phyloP scores from a whole-genome alignment of 92 coral and sea anemone species.

The Phymanthus crucifer region DNA sequence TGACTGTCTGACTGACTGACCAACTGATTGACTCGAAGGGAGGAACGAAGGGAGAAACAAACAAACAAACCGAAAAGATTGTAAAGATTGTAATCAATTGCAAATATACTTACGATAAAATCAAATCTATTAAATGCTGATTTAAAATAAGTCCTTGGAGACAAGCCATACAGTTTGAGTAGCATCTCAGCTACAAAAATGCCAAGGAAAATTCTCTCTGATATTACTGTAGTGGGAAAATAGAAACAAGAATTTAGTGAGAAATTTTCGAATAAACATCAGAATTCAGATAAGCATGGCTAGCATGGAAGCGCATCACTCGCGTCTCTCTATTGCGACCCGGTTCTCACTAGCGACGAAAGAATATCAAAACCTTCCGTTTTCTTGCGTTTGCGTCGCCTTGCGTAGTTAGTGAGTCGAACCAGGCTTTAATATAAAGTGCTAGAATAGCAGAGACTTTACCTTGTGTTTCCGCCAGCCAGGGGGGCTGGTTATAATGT shows the following conservation, averaged over 20 bases:
- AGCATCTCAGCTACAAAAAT: constrained; percentile 94
- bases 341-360: too few relatives aligned
- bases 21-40: background rate
- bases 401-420: too few relatives aligned
- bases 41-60: background rate
- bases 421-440: too few relatives aligned
- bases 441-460: constrained; percentile 7
- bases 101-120: constrained; percentile 83
- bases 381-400: too few relatives aligned
- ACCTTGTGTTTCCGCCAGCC: constrained; percentile 78
- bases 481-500: constrained; percentile 78
- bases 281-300: background rate
- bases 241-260: background rate
- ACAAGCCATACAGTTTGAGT: constrained; percentile 89
- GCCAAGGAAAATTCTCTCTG: constrained; percentile 85
- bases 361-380: too few relatives aligned
- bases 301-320: too few relatives aligned
- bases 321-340: too few relatives aligned
- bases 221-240: constrained; percentile 49
- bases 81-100: background rate
- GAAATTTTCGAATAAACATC: background rate
- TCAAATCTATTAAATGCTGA: constrained; percentile 95
- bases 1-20: too few relatives aligned
- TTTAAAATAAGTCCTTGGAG: constrained; percentile 68
- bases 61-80: background rate